Conservation (phyloP, 1,140 invertebrate species). For the Drosophila sp. region DNA sequence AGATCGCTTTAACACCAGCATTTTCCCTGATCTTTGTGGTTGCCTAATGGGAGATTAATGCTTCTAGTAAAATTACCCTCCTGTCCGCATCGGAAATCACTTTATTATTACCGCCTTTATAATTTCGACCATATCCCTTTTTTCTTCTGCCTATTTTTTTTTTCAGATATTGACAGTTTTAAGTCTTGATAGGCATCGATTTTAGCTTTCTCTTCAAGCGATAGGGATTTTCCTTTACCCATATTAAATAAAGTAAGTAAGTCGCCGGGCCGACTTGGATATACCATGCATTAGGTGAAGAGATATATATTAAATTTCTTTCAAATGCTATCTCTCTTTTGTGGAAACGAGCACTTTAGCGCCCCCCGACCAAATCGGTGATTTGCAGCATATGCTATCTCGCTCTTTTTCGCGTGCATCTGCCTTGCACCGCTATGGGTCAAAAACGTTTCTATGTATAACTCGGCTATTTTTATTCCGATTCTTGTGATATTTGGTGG, state of each 20-base stretch:
- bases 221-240: constrained; percentile 12
- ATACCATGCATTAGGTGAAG: too few relatives aligned
- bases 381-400: too few relatives aligned
- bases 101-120: constrained; percentile 1
- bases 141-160: background rate
- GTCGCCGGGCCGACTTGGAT: too few relatives aligned
- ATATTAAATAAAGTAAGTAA: background rate
- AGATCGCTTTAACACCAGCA: constrained; percentile 9
- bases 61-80: constrained; percentile 1
- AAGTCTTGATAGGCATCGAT: background rate
- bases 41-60: constrained; percentile 1
- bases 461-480: too few relatives aligned
- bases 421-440: too few relatives aligned
- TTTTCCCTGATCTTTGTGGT: background rate
- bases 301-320: too few relatives aligned
- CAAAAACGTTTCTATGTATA: too few relatives aligned
- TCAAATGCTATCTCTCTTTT: too few relatives aligned
- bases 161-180: background rate
- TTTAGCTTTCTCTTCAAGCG: constrained; percentile 7
- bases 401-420: too few relatives aligned
- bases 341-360: too few relatives aligned
- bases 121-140: constrained; percentile 1
- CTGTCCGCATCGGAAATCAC: background rate
- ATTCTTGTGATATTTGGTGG: too few relatives aligned
- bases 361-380: too few relatives aligned